Conservation (phyloP, 2,888 invertebrate genomes). For the Melanophora roralis region DNA sequence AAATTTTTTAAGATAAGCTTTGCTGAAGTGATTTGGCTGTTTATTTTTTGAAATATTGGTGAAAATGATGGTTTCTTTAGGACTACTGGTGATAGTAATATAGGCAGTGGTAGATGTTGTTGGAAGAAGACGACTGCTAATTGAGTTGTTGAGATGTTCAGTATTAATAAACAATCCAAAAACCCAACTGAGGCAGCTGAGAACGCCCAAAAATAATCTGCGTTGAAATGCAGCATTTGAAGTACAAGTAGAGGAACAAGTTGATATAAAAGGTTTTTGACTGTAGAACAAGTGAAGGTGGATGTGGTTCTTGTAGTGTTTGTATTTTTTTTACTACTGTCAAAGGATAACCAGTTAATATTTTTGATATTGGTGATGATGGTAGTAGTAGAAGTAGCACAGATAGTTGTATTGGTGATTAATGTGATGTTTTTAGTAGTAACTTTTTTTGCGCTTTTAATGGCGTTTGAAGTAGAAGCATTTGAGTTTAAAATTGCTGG, state of each 20-base stretch:
- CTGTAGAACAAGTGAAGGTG: slow-evolving; percentile 43
- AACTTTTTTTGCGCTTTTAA: slow-evolving; percentile 54
- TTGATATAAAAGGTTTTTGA: slow-evolving; percentile 43
- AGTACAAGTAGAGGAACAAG: slow-evolving; percentile 48
- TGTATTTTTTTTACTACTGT: slow-evolving; percentile 54
- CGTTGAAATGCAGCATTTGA: slow-evolving; percentile 44
- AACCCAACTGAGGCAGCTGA: slow-evolving; percentile 53
- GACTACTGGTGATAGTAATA: slow-evolving; percentile 29
- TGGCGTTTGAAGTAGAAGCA: slow-evolving; percentile 60
- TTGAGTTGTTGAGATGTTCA: slow-evolving; percentile 56
- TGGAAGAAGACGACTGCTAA: slow-evolving; percentile 49
- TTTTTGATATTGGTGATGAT: slow-evolving; percentile 37
- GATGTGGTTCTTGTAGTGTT: slow-evolving; percentile 59
- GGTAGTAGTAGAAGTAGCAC: slow-evolving; percentile 37
- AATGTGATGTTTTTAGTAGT: slow-evolving; percentile 61
- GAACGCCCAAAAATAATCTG: slow-evolving; percentile 51
- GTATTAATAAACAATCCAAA: slow-evolving; percentile 54
- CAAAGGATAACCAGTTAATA: slow-evolving; percentile 52
- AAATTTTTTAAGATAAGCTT: slow-evolving; percentile 20
- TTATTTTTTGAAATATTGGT: slow-evolving; percentile 33
- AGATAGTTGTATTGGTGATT: slow-evolving; percentile 61
- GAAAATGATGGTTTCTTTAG: slow-evolving; percentile 48
- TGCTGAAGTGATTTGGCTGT: slow-evolving; percentile 17
- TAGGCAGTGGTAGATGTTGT: slow-evolving; percentile 20
- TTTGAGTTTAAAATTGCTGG: slow-evolving; percentile 61